Base-by-base conservation (phyloP, 2,888 invertebrate species). In the Nymphalis c-album region DNA sequence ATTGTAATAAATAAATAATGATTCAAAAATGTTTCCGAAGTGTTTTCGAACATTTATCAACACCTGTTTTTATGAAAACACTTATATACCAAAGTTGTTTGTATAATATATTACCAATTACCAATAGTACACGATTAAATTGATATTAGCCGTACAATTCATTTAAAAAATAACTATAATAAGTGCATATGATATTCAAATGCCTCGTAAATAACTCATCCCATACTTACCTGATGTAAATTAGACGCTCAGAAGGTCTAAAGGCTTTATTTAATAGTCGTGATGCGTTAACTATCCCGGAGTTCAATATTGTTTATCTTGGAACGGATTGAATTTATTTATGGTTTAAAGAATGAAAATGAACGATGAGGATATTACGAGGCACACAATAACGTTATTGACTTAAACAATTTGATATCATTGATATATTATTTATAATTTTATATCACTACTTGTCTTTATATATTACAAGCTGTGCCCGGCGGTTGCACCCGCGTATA, bases 261-360 rank as follows among this genome's bases (percentile, higher is more conserved):
- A 57, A 66, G 51, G 66, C 64, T 69, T 71, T 71, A 61, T 71
- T 67, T 64, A 64, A 67, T 50, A 51, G 66, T 66, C 69, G 60
- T 71, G 69, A 63, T 62, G 62, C 53, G 62, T 62, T 69, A 67
- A 63, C 60, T 53, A 68, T 59, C 60, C 47, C 22, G 18, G 63
- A 68, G 64, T 68, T 64, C 64, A 58, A 57, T 57, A 50, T 64
- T 66, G 58, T 71, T 66, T 68, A 60, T 68, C 61, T 67, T 67
- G 63, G 58, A 64, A 64, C 26, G 10, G 26, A 40, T 40, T 20
- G 35, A 35, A 53, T 53, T 53, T 53, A 40, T n/a, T 57, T 40
- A n/a, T 57, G 40, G 35, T 8, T 40, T 57, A n/a, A 31, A 17
- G 17, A 53, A 17, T 13, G 13, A 10, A 53, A 26, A 16, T 26